Percentiles rank a stretch among this genome's conserved stretches.
phyloP scores from a whole-genome alignment of 2,797 vertebrate genomes.

The Sparidentex hasta region DNA sequence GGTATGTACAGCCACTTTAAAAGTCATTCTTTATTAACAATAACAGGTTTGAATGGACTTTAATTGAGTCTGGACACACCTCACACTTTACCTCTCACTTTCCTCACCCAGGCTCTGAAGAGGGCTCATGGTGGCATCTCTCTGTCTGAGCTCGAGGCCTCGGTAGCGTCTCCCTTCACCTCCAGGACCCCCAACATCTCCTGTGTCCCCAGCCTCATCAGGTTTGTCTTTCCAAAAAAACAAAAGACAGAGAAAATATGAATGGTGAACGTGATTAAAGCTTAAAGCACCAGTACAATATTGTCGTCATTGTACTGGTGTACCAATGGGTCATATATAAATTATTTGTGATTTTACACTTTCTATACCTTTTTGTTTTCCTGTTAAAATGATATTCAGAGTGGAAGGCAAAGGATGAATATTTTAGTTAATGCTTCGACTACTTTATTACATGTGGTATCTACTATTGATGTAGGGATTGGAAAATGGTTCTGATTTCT shows the following conservation, averaged over 20 bases:
- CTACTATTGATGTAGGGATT: too few species aligned
- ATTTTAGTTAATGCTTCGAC: too few species aligned
- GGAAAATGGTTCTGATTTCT: too few species aligned
- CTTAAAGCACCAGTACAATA: not conserved
- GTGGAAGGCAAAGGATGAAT: too few species aligned
- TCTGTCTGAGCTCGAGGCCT: conserved; percentile 97
- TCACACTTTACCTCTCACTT: conserved; percentile 4
- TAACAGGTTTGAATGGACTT: not conserved
- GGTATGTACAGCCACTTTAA: conserved; percentile 84
- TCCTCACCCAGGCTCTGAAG: conserved; percentile 91
- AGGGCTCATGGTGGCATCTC: conserved; percentile 97
- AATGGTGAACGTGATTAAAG: not conserved
- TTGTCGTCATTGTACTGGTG: not conserved
- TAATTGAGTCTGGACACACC: not conserved
- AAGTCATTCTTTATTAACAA: not conserved
- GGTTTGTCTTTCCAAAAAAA: conserved; percentile 73
- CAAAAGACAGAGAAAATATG: not conserved
- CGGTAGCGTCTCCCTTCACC: conserved; percentile 98
- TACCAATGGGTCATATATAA: too few species aligned
- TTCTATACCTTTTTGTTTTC: too few species aligned
- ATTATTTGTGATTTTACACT: too few species aligned
- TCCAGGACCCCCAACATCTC: conserved; percentile 96
- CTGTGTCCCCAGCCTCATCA: conserved; percentile 97
- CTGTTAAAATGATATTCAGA: too few species aligned
- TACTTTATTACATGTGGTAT: too few species aligned